Percentiles rank a stretch among this genome's conserved stretches.
Conservation (phyloP, 2,113 vertebrate genomes). For the Neodon shergylaensis region DNA sequence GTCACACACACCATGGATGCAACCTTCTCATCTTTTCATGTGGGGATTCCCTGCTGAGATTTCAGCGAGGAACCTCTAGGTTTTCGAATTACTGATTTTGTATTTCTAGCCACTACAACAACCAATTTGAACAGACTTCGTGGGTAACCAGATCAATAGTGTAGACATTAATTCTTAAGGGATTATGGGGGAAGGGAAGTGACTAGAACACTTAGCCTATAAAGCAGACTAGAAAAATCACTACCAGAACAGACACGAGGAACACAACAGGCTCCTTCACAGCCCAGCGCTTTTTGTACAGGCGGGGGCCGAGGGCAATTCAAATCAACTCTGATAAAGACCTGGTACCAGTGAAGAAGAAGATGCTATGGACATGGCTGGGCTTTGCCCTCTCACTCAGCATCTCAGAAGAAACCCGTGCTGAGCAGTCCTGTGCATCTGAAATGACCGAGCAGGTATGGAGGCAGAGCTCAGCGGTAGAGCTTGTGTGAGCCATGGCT, state of each 20-base stretch:
- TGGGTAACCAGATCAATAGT: slow-evolving; percentile 44
- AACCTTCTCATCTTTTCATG: slow-evolving; percentile 44
- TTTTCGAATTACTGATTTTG: slow-evolving; percentile 59
- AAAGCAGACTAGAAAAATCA: slow-evolving; percentile 46
- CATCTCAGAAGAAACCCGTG: neutral
- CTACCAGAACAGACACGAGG: neutral
- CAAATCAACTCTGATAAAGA: neutral
- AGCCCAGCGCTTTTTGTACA: slow-evolving; percentile 1
- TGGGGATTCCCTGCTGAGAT: slow-evolving; percentile 48
- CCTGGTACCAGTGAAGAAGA: neutral
- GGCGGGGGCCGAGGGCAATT: neutral
- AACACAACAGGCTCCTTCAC: neutral
- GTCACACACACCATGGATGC: neutral
- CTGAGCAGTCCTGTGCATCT: neutral
- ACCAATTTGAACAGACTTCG: slow-evolving; percentile 19
- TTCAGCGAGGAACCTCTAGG: slow-evolving; percentile 30
- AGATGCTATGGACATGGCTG: neutral
- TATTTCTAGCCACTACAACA: slow-evolving; percentile 33
- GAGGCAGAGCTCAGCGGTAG: too few relatives aligned
- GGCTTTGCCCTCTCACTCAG: neutral
- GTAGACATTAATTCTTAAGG: slow-evolving; percentile 20
- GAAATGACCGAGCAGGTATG: neutral
- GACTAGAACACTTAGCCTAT: slow-evolving; percentile 18
- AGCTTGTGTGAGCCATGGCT: neutral
- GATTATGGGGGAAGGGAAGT: neutral